Evolutionary conservation across 2,888 invertebrate genomes (phyloP), one percentile per base, ranked within the genome.

Genomic region (Pachydiplax longipennis): DNA sequence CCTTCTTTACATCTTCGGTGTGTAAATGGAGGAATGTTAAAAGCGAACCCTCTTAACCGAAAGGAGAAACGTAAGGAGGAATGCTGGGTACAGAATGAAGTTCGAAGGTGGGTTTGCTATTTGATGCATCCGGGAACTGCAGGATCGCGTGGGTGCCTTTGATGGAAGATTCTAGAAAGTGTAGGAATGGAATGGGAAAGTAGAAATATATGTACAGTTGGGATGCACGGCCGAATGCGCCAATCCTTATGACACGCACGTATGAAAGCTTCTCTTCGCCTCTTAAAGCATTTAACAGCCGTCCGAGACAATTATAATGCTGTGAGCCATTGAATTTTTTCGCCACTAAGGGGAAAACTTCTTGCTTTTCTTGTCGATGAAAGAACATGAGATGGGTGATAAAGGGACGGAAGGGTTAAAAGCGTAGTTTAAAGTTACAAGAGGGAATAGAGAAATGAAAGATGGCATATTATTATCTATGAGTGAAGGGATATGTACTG

Each of bases 251-350:
- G 73, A 61, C 65, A 87, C 87, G 58, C 40, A 35, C 65, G 61
- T 65, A 87, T 61, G 87, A 35, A 37, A 22, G 87, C 65, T 35
- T 83, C 40, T 61, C 87, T 58, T 37, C 87, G 87, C 37, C 61
- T 61, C 61, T 53, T 83, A 87, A 83, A 61, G 87, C 35, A 87
- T 87, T 87, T 87, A 53, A 87, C 87, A 37, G 61, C 61, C 13
- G 37, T 22, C 35, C 61, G 18, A 40, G 87, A 87, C 87, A 87
- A 87, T 87, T 40, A 87, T 87, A 87, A 87, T 87, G 87, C 61
- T 37, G 87, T 13, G 87, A 35, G 22, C 35, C 48, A 10, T 18
- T 61, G 61, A 35, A 22, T n/a, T 10, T 65, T 87, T 61, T 40
- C 61, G 65, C 31, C 61, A 35, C 10, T 22, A 61, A 35, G 8